A percentile compares a stretch with the other conserved stretches of the same genome.
phyloP scores from a whole-genome alignment of 2,113 vertebrate genomes.

The Taurulus bubalis region DNA sequence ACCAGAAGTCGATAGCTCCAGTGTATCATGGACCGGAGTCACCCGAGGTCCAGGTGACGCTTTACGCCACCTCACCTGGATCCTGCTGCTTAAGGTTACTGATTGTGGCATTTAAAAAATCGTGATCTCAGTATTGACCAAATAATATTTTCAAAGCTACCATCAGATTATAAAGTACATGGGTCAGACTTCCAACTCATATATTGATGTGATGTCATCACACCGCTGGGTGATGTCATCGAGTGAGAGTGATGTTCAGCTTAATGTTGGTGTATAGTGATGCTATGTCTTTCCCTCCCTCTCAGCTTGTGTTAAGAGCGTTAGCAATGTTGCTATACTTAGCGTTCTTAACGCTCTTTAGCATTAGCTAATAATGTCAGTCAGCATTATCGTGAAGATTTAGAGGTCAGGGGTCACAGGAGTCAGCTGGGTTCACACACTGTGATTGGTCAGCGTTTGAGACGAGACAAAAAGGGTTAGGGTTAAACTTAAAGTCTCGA shows the following conservation, averaged over 20 bases:
- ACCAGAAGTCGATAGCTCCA: too few species aligned
- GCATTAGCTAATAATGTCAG: conserved; percentile 44
- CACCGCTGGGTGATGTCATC: conserved; percentile 6
- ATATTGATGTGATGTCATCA: neutral
- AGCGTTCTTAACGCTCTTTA: conserved; percentile 23
- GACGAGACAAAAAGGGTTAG: neutral
- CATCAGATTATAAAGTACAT: neutral
- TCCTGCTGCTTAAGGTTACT: too few species aligned
- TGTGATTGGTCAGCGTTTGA: neutral
- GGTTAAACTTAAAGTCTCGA: neutral
- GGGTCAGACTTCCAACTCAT: neutral
- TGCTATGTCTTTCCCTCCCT: conserved; percentile 3
- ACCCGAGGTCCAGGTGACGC: too few species aligned
- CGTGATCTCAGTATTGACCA: neutral
- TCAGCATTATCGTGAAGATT: conserved; percentile 20
- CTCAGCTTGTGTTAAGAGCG: conserved; percentile 19
- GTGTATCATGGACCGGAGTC: too few species aligned
- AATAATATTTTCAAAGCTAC: neutral
- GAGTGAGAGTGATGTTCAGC: neutral
- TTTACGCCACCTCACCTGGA: too few species aligned
- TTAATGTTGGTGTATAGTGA: neutral
- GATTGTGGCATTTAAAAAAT: neutral
- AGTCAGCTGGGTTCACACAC: conserved; percentile 2
- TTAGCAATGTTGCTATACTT: conserved; percentile 50
- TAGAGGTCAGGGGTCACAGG: conserved; percentile 36